phyloP scores from a whole-genome alignment of 2,888 invertebrate genomes.

The Zelleria hepariella region DNA sequence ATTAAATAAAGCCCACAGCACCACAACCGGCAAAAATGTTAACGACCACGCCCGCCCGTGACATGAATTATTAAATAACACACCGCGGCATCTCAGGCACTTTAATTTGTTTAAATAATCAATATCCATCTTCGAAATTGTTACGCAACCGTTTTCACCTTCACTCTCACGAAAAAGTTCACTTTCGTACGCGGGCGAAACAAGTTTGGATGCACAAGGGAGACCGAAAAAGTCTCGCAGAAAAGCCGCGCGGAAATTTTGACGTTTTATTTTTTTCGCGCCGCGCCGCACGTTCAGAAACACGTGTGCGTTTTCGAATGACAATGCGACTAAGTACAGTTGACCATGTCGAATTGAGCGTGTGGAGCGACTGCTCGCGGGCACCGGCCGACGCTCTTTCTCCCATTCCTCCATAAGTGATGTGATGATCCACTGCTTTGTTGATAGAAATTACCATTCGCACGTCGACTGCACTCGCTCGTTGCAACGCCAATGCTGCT shows the following conservation, averaged over 20 bases:
- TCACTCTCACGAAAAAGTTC: conserved; percentile 61
- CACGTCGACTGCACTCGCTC: conserved; percentile 8
- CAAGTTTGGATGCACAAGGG: conserved; percentile 28
- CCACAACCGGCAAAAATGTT: conserved; percentile 17
- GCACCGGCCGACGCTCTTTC: conserved; percentile 61
- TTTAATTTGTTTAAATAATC: conserved; percentile 25
- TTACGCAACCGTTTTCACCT: conserved; percentile 63
- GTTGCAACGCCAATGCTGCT: background rate
- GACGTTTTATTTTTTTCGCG: conserved; percentile 27
- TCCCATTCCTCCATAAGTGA: conserved; percentile 65
- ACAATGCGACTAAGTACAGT: conserved; percentile 48
- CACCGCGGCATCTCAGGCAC: conserved; percentile 18
- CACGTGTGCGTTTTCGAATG: conserved; percentile 27
- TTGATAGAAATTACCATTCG: conserved; percentile 47
- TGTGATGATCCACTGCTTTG: conserved; percentile 36
- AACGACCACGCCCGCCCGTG: conserved; percentile 9
- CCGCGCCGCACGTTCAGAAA: conserved; percentile 27
- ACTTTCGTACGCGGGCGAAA: conserved; percentile 59
- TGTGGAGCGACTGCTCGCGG: conserved; percentile 53
- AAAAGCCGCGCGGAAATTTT: conserved; percentile 36
- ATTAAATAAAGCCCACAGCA: conserved; percentile 11
- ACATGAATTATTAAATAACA: conserved; percentile 13
- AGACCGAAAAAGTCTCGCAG: conserved; percentile 18
- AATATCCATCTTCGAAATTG: conserved; percentile 31
- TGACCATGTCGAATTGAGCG: conserved; percentile 70